Percentiles rank a stretch among this genome's conserved stretches.
These are phyloP conservation scores for Ochotona curzoniae DNA, from an alignment of 2,113 vertebrate genomes.

Conservation along the genomic window DNA sequence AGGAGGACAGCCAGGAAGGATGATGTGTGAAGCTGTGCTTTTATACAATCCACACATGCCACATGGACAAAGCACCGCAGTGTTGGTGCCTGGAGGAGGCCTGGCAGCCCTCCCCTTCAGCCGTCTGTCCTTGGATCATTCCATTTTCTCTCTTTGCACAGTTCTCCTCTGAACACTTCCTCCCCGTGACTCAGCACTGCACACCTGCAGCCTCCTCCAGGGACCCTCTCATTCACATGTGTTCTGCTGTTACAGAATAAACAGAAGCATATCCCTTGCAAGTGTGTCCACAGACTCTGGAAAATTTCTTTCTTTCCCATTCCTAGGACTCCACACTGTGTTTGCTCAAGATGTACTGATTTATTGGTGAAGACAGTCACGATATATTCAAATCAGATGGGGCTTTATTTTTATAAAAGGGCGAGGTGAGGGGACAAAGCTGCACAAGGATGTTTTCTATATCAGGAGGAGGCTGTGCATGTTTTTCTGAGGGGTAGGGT, in stretches of 20 bases:
- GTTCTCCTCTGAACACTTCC: no score
- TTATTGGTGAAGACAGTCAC: neutral
- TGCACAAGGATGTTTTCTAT: neutral
- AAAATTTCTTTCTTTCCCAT: neutral
- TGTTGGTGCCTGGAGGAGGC: conserved; percentile 39
- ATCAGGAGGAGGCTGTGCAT: neutral
- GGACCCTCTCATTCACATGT: no score
- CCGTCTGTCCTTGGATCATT: neutral
- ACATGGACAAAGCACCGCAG: conserved; percentile 17
- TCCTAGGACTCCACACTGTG: neutral
- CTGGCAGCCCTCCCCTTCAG: neutral
- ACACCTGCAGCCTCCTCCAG: no score
- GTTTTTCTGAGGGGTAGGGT: neutral
- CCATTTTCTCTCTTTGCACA: neutral
- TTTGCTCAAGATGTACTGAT: conserved; percentile 20
- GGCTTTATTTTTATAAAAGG: conserved; percentile 30
- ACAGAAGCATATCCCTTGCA: neutral
- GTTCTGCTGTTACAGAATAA: neutral
- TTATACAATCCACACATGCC: conserved; percentile 13
- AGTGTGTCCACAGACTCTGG: neutral
- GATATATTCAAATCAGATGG: neutral
- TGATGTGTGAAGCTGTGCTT: conserved; percentile 24
- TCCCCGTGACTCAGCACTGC: neutral
- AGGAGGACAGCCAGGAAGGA: conserved; percentile 8
- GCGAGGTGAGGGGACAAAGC: neutral